These are phyloP conservation scores for Papilio polytes DNA, from an alignment of 1,140 invertebrate species.

Conservation along the genomic window DNA sequence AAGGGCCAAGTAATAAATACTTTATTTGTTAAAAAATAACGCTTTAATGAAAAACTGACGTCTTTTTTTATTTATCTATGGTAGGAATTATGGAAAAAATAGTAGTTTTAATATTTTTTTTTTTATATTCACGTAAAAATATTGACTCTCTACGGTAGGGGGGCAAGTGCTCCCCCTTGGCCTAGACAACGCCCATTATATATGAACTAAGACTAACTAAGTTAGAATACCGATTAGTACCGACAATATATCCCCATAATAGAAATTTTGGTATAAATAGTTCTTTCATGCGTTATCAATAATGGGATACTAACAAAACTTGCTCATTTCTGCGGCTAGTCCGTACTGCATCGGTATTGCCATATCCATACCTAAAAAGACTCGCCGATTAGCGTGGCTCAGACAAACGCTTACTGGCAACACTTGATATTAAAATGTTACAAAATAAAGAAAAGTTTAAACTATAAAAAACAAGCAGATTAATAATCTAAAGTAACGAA, in stretches of 20 bases:
- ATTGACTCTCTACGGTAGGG: too few relatives aligned
- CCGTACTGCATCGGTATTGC: conserved; percentile 75
- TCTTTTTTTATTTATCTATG: too few relatives aligned
- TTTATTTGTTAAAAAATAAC: too few relatives aligned
- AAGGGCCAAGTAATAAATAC: too few relatives aligned
- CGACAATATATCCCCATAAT: conserved; percentile 50
- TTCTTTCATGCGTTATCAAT: conserved; percentile 53
- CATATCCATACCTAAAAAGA: conserved; percentile 76
- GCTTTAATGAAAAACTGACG: too few relatives aligned
- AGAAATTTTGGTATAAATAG: conserved; percentile 40
- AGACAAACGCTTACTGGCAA: conserved; percentile 7
- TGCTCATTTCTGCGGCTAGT: conserved; percentile 69
- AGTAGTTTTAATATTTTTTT: too few relatives aligned
- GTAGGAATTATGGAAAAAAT: too few relatives aligned
- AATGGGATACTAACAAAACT: conserved; percentile 75
- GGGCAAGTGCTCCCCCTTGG: too few relatives aligned
- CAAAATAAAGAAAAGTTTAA: too few relatives aligned
- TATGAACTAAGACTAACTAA: not conserved
- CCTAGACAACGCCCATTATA: too few relatives aligned
- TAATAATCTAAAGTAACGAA: not conserved
- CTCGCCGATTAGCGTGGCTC: conserved; percentile 49
- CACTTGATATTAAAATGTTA: not conserved
- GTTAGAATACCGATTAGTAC: conserved; percentile 71
- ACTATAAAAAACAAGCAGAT: too few relatives aligned
- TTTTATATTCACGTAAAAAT: too few relatives aligned